These are phyloP conservation scores for Alcis repandata DNA, from an alignment of 2,888 invertebrate species.

Conservation along the genomic window DNA sequence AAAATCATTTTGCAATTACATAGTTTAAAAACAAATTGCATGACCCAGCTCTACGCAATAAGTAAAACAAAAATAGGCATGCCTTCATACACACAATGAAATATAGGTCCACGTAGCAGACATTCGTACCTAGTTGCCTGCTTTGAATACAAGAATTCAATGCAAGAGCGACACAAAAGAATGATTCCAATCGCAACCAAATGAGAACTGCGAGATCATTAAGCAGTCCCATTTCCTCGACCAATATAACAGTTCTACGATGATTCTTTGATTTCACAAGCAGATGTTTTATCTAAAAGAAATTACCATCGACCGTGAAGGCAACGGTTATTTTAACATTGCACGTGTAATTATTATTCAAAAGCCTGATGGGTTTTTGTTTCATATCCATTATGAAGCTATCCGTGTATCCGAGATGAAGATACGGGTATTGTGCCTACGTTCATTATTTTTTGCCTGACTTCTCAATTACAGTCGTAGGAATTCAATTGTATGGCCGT, in stretches of 20 bases:
- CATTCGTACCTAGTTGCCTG: conserved; percentile 30
- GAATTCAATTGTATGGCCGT: conserved; percentile 34
- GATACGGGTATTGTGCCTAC: conserved; percentile 30
- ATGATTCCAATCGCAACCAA: conserved; percentile 30
- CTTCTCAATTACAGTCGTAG: conserved; percentile 33
- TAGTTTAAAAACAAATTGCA: background rate
- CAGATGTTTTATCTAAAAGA: conserved; percentile 48
- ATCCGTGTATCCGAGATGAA: conserved; percentile 36
- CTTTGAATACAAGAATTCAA: conserved; percentile 28
- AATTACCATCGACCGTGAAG: conserved; percentile 50
- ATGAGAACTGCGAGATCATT: conserved; percentile 32
- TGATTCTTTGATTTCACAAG: conserved; percentile 43
- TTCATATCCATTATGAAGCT: conserved; percentile 44
- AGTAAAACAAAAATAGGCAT: conserved; percentile 15
- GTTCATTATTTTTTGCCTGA: conserved; percentile 37
- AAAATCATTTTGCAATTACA: conserved; percentile 16
- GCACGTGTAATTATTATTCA: conserved; percentile 49
- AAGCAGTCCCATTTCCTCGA: conserved; percentile 28
- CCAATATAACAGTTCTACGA: conserved; percentile 40
- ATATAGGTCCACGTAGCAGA: conserved; percentile 12
- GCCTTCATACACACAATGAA: conserved; percentile 18
- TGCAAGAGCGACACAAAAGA: conserved; percentile 30
- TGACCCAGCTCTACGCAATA: conserved; percentile 12
- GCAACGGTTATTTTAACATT: conserved; percentile 50
- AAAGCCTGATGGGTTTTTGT: conserved; percentile 50